Evolutionary conservation across 1,140 invertebrate genomes (phyloP).

Genomic region (Heliconius melpomene): DNA sequence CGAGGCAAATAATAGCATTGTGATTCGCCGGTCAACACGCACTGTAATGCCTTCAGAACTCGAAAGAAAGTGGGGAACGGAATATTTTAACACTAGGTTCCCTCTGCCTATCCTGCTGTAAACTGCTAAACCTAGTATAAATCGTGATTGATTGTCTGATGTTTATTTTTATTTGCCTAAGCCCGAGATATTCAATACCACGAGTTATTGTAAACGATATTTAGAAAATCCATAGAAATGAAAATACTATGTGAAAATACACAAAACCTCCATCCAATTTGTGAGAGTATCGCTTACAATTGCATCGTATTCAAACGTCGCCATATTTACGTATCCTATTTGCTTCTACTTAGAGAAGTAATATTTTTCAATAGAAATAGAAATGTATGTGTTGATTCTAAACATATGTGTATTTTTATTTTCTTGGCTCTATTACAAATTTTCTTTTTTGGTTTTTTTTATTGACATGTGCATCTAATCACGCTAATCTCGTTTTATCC

Average conservation of each 20-base stretch:
- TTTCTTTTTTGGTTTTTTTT: too few species aligned
- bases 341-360: constrained; percentile 50
- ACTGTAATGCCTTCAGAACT: too few species aligned
- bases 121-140: too few species aligned
- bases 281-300: constrained; percentile 46
- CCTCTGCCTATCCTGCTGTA: too few species aligned
- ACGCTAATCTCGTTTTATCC: too few species aligned
- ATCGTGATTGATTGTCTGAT: too few species aligned
- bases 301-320: constrained; percentile 49
- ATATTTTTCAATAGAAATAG: constrained; percentile 48
- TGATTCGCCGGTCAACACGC: too few species aligned
- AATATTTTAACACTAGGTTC: too few species aligned
- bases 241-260: constrained; percentile 40
- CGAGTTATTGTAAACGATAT: not conserved
- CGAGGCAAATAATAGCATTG: too few species aligned
- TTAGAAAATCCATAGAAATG: constrained; percentile 1
- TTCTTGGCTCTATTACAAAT: not conserved
- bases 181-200: not conserved
- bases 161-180: not conserved
- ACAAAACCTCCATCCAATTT: constrained; percentile 61
- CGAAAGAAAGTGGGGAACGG: too few species aligned
- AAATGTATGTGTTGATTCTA: constrained; percentile 29
- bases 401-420: not conserved
- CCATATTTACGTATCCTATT: constrained; percentile 54
- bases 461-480: too few species aligned